Percentiles rank a stretch among this genome's conserved stretches.
Conservation (phyloP, 2,797 vertebrate species). For the Cossypha polioptera region DNA sequence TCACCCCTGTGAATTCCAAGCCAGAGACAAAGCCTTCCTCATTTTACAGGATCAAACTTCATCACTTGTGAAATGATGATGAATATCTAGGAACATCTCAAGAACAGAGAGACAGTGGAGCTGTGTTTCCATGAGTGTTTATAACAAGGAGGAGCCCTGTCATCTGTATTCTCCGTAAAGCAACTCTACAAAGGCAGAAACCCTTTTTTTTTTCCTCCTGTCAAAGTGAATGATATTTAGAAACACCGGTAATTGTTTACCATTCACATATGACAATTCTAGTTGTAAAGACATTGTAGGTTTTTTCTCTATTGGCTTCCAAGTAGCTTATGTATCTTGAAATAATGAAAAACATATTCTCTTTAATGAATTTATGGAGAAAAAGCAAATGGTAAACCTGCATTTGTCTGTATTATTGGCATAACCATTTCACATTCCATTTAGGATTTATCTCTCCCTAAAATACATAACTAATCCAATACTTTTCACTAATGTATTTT, state of each 20-base stretch:
- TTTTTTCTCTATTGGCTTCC: background rate
- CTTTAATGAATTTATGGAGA: background rate
- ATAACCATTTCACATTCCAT: background rate
- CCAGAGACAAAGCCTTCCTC: background rate
- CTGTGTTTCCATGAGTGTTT: background rate
- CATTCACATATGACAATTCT: background rate
- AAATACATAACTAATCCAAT: background rate
- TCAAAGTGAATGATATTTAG: background rate
- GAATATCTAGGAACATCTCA: background rate
- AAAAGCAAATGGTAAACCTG: background rate
- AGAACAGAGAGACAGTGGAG: background rate
- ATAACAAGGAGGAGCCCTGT: background rate
- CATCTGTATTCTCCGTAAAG: background rate
- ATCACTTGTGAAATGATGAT: background rate
- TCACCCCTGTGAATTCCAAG: background rate
- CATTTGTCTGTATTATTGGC: background rate
- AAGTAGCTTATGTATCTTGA: background rate
- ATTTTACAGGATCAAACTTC: background rate
- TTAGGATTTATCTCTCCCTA: background rate
- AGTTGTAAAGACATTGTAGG: background rate
- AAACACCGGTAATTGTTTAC: background rate
- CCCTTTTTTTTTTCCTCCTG: accelerated
- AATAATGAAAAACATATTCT: background rate
- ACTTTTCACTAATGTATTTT: background rate
- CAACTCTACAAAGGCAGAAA: background rate